Percentiles rank a stretch among this genome's conserved stretches.
Conservation (phyloP, 2,797 vertebrate genomes). For the Streptopelia turtur region DNA sequence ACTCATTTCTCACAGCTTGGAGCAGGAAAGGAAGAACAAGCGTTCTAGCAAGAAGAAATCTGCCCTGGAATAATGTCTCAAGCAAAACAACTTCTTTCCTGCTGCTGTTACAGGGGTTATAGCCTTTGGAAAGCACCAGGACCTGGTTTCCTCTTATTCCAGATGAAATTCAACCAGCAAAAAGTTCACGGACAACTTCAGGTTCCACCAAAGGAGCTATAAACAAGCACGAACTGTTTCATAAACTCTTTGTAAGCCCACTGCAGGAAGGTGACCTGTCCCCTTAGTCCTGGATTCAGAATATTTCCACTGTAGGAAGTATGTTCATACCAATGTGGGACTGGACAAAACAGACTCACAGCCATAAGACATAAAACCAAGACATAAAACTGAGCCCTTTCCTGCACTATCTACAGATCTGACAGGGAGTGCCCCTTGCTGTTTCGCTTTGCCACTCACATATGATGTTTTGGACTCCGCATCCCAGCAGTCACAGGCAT, state of each 20-base stretch:
- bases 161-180: neutral
- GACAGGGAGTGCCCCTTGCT: neutral
- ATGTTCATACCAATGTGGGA: rapidly evolving
- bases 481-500: slow-evolving; percentile 99
- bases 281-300: neutral
- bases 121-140: neutral
- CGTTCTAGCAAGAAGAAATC: neutral
- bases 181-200: neutral
- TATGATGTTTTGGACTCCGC: slow-evolving; percentile 98
- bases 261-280: neutral
- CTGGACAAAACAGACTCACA: neutral
- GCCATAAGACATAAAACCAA: neutral
- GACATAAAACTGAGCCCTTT: neutral
- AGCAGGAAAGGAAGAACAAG: neutral
- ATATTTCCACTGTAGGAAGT: rapidly evolving
- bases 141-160: neutral
- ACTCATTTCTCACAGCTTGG: neutral
- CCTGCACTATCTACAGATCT: neutral
- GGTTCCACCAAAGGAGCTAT: neutral
- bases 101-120: neutral
- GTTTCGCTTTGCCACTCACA: slow-evolving; percentile 75
- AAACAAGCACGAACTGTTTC: neutral
- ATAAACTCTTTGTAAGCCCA: neutral
- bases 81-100: neutral
- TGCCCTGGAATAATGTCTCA: neutral